A percentile compares a stretch with the other conserved stretches of the same genome.
These are phyloP conservation scores for Pholis gunnellus DNA, from an alignment of 2,113 vertebrate genomes.

Conservation along the genomic window DNA sequence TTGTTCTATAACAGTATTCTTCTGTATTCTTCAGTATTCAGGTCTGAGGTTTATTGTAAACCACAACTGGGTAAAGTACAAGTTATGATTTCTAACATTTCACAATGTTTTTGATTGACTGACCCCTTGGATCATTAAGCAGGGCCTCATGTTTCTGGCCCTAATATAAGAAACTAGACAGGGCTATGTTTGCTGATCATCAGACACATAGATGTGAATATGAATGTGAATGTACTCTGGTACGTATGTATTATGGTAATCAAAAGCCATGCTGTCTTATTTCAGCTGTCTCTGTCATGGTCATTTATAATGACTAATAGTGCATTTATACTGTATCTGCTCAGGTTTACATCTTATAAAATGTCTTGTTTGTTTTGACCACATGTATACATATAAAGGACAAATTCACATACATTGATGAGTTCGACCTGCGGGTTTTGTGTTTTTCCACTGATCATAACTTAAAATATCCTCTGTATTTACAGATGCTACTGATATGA, in stretches of 20 bases:
- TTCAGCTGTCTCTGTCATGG: neutral
- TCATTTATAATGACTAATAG: neutral
- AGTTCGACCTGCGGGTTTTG: neutral
- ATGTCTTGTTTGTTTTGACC: neutral
- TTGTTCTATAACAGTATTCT: neutral
- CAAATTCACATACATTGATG: neutral
- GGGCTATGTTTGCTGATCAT: neutral
- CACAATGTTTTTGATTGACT: slow-evolving; percentile 13
- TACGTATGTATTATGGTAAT: neutral
- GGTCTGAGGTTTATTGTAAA: slow-evolving; percentile 21
- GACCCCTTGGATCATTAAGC: neutral
- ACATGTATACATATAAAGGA: neutral
- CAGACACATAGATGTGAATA: neutral
- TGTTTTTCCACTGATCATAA: neutral
- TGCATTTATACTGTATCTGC: neutral
- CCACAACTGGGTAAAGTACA: slow-evolving; percentile 13
- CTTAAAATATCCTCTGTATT: neutral
- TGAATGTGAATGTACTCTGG: neutral
- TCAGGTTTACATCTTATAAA: neutral
- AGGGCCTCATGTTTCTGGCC: neutral
- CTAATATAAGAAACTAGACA: neutral
- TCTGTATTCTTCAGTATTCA: too few species aligned
- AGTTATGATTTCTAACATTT: slow-evolving; percentile 23
- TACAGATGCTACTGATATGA: neutral
- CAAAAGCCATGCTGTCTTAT: neutral